A percentile compares a stretch with the other conserved stretches of the same genome.
Evolutionary conservation across 2,888 invertebrate genomes (phyloP).

Genomic region (Panzeria rudis): DNA sequence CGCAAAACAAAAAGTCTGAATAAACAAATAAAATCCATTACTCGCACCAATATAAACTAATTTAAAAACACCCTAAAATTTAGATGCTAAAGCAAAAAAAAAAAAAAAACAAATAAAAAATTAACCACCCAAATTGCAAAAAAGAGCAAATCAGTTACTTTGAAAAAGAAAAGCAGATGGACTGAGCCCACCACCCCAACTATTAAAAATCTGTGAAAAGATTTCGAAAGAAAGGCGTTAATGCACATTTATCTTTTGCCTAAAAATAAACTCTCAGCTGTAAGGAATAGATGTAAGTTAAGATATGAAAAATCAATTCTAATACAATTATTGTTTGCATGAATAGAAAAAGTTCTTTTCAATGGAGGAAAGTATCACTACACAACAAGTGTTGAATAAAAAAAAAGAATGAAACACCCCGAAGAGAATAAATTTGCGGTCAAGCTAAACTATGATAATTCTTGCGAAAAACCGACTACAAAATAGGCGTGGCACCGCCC

Average conservation of each 20-base stretch:
- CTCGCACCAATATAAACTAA: slow-evolving; percentile 35
- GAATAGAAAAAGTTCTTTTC: slow-evolving; percentile 21
- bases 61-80: slow-evolving; percentile 45
- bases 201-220: slow-evolving; percentile 15
- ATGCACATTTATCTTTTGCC: slow-evolving; percentile 45
- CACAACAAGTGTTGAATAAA: neutral
- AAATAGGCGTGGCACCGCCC: no score
- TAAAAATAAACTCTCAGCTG: slow-evolving; percentile 11
- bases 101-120: neutral
- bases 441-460: neutral
- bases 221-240: slow-evolving; percentile 49
- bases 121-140: slow-evolving; percentile 28
- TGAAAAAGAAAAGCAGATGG: slow-evolving; percentile 14
- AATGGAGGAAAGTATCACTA: neutral
- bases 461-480: no score
- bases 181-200: slow-evolving; percentile 42
- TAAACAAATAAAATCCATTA: slow-evolving; percentile 31
- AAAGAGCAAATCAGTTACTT: slow-evolving; percentile 28
- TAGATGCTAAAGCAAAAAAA: neutral
- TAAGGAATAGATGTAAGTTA: slow-evolving; percentile 3
- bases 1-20: neutral
- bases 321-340: slow-evolving; percentile 16
- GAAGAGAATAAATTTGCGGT: neutral
- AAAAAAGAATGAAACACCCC: neutral
- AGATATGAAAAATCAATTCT: slow-evolving; percentile 51